Base-by-base conservation (phyloP, 2,113 vertebrate genomes). In the Procavia capensis region DNA sequence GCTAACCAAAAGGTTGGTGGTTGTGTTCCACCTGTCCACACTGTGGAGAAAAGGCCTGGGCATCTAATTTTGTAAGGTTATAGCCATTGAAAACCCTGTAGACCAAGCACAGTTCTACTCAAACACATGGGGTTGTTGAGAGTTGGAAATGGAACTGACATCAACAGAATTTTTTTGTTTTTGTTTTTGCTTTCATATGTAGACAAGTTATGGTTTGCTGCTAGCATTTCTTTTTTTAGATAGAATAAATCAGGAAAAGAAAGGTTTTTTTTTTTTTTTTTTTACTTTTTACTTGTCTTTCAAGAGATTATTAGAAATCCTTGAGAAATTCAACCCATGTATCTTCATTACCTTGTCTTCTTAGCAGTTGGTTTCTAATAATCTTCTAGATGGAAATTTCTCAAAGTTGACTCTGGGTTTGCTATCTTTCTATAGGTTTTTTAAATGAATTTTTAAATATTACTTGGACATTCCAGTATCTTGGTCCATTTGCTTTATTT, bases 381-480 rank as follows among this genome's bases (percentile, higher is more conserved):
- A 88, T 39, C 50, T 54, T 92, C 19, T 84, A 59, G 31, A 22
- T 34, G 43, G 85, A 79, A 79, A 63, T 36, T 85, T 70, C 29
- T 70, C 29, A 79, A 64, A 78, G 31, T 27, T 88, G 70, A 78
- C 34, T 78, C 24, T 83, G 41, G 79, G 70, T 88, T 70, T 81
- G 54, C n/a, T 70, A 6, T 79, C 27, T 92, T 82, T 88, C 13
- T 83, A 68, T 45, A 83, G 36, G 45, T 78, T 78, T 74, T 10
- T 7, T 17, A 74, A 36, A 91, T 64, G 19, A 34, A 27, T 54
- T 88, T 83, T 82, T 90, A 25, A 43, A 14, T 54, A 79, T 29
- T 14, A 80, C 63, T 79, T 85, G 34, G 85, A 39, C 90, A 93
- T 85, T 88, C 66, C 76, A 88, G 84, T 47, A n/a, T 68, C 47